Conservation (phyloP, 1,140 invertebrate species). For the Drosophila serrata region DNA sequence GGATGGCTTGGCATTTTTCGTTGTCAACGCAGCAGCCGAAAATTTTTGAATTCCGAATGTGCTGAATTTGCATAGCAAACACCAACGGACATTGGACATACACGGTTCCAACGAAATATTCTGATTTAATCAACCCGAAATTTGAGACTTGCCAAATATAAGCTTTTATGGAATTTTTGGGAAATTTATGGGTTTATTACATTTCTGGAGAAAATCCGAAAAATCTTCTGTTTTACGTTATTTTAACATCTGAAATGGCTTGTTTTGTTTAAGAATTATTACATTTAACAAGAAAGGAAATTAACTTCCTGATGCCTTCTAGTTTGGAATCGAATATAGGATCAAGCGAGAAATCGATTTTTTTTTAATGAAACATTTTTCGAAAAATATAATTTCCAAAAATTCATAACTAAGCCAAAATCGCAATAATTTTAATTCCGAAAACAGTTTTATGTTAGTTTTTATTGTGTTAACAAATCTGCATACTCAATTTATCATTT, state of each 20-base stretch:
- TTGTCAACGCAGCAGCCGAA: constrained; percentile 55
- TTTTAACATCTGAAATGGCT: not conserved
- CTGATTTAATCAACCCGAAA: constrained; percentile 15
- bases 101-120: not conserved
- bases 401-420: too few relatives aligned
- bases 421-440: too few relatives aligned
- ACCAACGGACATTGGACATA: not conserved
- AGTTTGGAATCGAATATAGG: too few relatives aligned
- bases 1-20: constrained; percentile 44
- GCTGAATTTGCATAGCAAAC: constrained; percentile 69
- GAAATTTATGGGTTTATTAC: not conserved
- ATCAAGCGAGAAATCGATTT: too few relatives aligned
- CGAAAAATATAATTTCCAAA: too few relatives aligned
- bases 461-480: too few relatives aligned
- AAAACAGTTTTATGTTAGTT: too few relatives aligned
- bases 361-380: too few relatives aligned
- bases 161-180: not conserved
- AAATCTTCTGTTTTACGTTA: not conserved
- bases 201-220: not conserved
- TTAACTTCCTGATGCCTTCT: too few relatives aligned
- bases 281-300: too few relatives aligned
- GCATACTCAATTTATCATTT: too few relatives aligned
- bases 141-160: not conserved
- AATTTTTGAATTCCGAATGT: constrained; percentile 30
- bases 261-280: too few relatives aligned